phyloP scores from a whole-genome alignment of 2,888 invertebrate species.

The Drosophila leonis region DNA sequence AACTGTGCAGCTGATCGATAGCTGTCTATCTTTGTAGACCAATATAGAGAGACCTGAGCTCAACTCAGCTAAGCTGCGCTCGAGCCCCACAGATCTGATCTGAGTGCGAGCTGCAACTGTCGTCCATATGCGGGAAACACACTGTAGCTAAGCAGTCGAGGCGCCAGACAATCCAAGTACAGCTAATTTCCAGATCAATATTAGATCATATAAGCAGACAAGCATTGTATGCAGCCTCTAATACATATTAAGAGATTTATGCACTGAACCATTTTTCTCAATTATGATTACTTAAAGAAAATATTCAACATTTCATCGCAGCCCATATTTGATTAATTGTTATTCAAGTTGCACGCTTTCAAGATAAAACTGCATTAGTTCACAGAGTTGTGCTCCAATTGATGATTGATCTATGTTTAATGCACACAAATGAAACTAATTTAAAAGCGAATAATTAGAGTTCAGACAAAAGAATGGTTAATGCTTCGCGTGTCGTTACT shows the following conservation, averaged over 20 bases:
- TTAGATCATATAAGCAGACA: conserved; percentile 11
- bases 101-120: conserved; percentile 25
- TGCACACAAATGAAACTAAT: background rate
- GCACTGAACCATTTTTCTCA: conserved; percentile 5
- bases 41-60: conserved; percentile 34
- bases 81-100: conserved; percentile 29
- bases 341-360: conserved; percentile 21
- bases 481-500: background rate
- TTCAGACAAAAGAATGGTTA: background rate
- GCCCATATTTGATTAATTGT: conserved; percentile 36
- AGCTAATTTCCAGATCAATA: conserved; percentile 9
- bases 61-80: conserved; percentile 1
- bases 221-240: background rate
- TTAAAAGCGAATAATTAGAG: background rate
- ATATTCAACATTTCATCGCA: background rate
- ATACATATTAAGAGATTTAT: conserved; percentile 7
- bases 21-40: conserved; percentile 69
- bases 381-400: background rate
- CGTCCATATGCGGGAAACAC: conserved; percentile 20
- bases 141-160: conserved; percentile 41
- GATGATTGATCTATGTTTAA: conserved; percentile 12
- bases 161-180: conserved; percentile 2
- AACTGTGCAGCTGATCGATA: conserved; percentile 79
- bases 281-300: conserved; percentile 1
- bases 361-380: background rate